phyloP scores from a whole-genome alignment of 30 jellyfish, hydroid and myxozoan species.

The Cassiopea andromeda region DNA sequence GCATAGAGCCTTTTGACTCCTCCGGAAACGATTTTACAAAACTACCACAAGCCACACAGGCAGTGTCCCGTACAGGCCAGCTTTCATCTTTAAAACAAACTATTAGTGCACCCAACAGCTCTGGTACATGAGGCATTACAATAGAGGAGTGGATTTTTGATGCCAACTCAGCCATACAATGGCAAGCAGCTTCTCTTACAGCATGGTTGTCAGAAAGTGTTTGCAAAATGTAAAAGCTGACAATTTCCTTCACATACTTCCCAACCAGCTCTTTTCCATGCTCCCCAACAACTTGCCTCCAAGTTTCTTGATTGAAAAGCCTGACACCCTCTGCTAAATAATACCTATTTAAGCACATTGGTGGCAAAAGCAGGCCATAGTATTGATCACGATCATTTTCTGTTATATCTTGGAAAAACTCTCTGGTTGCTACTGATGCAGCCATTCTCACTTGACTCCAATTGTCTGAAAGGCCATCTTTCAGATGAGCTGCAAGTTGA shows the following conservation, averaged over 20 bases:
- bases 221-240: constrained; percentile 81
- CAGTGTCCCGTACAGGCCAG: constrained; percentile 99
- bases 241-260: constrained; percentile 63
- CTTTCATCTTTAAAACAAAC: constrained; percentile 97
- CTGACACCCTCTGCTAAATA: constrained; percentile 98
- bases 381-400: constrained; percentile 70
- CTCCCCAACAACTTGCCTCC: constrained; percentile 89
- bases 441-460: constrained; percentile 99
- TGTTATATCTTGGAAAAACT: constrained; percentile 80
- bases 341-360: constrained; percentile 94
- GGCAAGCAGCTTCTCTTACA: constrained; percentile 99
- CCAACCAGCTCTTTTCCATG: constrained; percentile 88
- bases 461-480: constrained; percentile 90
- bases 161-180: constrained; percentile 98
- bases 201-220: constrained; percentile 97
- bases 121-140: constrained; percentile 78
- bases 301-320: constrained; percentile 92
- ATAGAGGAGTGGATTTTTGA: constrained; percentile 63
- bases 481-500: constrained; percentile 79
- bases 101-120: constrained; percentile 76
- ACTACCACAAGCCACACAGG: constrained; percentile 99
- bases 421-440: constrained; percentile 98
- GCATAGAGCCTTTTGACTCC: constrained; percentile 68
- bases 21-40: constrained; percentile 83
- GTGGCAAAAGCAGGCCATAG: constrained; percentile 81